These are phyloP conservation scores for Gastracanthus pulcherrimus DNA, from an alignment of 2,888 invertebrate genomes.

Conservation along the genomic window DNA sequence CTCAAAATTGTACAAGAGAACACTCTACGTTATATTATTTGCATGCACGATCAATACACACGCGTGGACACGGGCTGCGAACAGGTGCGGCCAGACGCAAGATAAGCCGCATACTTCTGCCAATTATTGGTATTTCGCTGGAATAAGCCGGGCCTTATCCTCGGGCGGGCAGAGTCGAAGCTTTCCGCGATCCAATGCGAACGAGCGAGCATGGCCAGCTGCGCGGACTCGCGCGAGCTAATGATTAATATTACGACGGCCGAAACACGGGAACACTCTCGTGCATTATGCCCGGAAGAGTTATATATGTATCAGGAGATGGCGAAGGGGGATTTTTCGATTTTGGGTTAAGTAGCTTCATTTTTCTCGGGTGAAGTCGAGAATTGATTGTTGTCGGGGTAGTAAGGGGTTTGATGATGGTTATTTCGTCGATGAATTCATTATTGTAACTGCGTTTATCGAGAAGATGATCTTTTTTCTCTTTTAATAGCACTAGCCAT, in stretches of 20 bases:
- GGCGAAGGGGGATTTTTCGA: neutral
- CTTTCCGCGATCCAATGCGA: constrained; percentile 11
- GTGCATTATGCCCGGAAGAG: neutral
- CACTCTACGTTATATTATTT: constrained; percentile 4
- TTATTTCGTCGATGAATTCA: neutral
- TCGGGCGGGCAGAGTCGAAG: constrained; percentile 11
- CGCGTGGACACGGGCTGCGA: neutral
- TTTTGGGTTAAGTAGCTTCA: neutral
- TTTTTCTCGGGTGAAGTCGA: constrained; percentile 16
- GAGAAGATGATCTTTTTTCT: no score
- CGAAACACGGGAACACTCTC: constrained; percentile 32
- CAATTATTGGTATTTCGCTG: constrained; percentile 72
- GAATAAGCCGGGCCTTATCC: constrained; percentile 60
- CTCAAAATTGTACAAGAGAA: neutral
- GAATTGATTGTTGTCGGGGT: constrained; percentile 4
- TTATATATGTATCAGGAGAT: neutral
- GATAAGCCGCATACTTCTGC: constrained; percentile 69
- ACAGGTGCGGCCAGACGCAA: constrained; percentile 64
- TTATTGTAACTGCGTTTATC: neutral
- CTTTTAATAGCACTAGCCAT: no score
- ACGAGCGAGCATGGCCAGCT: constrained; percentile 26
- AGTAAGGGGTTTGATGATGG: neutral
- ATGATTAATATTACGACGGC: constrained; percentile 49
- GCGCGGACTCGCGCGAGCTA: neutral
- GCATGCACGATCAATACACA: no score